Percentiles rank a stretch among this genome's conserved stretches.
Evolutionary conservation across 2,797 vertebrate genomes (phyloP).

Genomic region (Alauda arvensis): DNA sequence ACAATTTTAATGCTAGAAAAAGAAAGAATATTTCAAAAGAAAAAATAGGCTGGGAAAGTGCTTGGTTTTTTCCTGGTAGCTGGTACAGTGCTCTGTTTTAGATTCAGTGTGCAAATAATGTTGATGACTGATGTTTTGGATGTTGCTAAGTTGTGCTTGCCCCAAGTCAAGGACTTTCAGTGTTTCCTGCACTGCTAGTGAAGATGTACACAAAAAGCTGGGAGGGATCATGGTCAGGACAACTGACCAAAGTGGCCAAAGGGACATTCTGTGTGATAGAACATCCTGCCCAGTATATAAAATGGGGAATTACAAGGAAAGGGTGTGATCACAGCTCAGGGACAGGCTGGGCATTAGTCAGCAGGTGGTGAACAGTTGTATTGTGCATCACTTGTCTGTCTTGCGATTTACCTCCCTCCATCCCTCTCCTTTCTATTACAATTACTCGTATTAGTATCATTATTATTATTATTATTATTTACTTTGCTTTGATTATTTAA

Average conservation of each 20-base stretch:
- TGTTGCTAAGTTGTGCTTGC: background rate
- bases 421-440: background rate
- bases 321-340: background rate
- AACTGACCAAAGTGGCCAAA: background rate
- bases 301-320: background rate
- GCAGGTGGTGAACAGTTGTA: background rate
- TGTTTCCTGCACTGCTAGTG: background rate
- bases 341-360: background rate
- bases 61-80: background rate
- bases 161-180: background rate
- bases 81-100: background rate
- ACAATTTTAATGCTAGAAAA: background rate
- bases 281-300: background rate
- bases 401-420: background rate
- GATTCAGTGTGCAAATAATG: background rate
- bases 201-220: background rate
- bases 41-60: background rate
- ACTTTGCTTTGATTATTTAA: background rate
- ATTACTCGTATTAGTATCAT: background rate
- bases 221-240: background rate
- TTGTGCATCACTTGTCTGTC: background rate
- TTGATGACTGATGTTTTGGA: background rate
- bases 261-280: background rate
- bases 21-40: background rate
- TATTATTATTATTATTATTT: background rate